A percentile compares a stretch with the other conserved stretches of the same genome.
Conservation (phyloP, 1,140 invertebrate genomes). For the Pentalonia nigronervosa region DNA sequence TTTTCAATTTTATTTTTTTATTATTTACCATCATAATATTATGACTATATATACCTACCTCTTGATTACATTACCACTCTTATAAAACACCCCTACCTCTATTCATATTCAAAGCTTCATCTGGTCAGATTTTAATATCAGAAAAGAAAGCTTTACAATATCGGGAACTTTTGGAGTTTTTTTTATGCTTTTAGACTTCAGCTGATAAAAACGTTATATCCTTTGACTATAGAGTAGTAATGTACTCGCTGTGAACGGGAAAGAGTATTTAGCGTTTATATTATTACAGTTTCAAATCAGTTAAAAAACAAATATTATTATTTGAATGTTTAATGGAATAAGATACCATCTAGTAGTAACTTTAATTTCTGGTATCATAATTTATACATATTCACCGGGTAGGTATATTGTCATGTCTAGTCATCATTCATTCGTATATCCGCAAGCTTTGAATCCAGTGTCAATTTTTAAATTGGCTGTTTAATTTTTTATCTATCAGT, state of each 20-base stretch:
- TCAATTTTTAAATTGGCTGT: constrained; percentile 34
- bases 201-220: constrained; percentile 21
- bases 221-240: constrained; percentile 37
- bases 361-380: background rate
- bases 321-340: background rate
- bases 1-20: background rate
- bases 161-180: constrained; percentile 8
- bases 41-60: background rate
- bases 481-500: constrained; percentile 26
- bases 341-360: background rate
- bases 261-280: background rate
- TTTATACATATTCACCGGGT: background rate
- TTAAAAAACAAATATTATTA: constrained; percentile 10
- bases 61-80: background rate
- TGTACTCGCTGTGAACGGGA: background rate
- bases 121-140: constrained; percentile 10
- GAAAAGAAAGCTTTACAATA: constrained; percentile 33
- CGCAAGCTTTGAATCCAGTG: background rate
- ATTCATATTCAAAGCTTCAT: constrained; percentile 38
- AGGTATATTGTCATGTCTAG: background rate
- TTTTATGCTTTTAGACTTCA: background rate
- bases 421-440: background rate
- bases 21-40: background rate
- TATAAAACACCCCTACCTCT: background rate
- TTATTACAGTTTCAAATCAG: constrained; percentile 14